phyloP scores from a whole-genome alignment of 2,888 invertebrate species.

The Hemaris fuciformis region DNA sequence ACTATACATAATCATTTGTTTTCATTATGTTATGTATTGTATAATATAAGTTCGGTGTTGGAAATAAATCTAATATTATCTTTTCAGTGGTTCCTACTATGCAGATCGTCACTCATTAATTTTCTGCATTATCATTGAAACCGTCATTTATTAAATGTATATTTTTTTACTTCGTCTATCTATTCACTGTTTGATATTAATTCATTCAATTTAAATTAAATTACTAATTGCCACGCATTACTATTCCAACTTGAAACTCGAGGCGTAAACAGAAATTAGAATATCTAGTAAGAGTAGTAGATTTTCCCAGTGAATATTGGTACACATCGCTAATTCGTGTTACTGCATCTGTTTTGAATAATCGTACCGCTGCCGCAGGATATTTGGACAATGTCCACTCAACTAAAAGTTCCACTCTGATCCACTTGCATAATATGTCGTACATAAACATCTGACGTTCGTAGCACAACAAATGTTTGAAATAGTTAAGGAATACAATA shows the following conservation, averaged over 20 bases:
- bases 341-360: constrained; percentile 58
- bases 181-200: too few species aligned
- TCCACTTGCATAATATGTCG: constrained; percentile 40
- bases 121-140: too few species aligned
- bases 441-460: neutral
- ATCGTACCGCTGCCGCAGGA: constrained; percentile 48
- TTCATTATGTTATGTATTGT: too few species aligned
- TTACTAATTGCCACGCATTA: too few species aligned
- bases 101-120: too few species aligned
- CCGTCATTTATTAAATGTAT: too few species aligned
- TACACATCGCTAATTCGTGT: constrained; percentile 40
- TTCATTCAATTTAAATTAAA: too few species aligned
- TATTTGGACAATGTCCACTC: constrained; percentile 55
- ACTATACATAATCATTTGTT: too few species aligned
- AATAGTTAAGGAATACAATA: neutral
- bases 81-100: too few species aligned
- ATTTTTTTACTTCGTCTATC: too few species aligned
- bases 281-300: neutral
- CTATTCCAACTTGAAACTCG: neutral
- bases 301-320: constrained; percentile 15
- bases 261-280: neutral
- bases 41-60: too few species aligned
- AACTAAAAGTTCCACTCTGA: constrained; percentile 43
- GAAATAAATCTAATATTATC: too few species aligned
- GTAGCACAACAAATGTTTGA: neutral